Percentiles rank a stretch among this genome's conserved stretches.
These are phyloP conservation scores for Pimpla rufipes DNA, from an alignment of 2,888 invertebrate species.

Conservation along the genomic window DNA sequence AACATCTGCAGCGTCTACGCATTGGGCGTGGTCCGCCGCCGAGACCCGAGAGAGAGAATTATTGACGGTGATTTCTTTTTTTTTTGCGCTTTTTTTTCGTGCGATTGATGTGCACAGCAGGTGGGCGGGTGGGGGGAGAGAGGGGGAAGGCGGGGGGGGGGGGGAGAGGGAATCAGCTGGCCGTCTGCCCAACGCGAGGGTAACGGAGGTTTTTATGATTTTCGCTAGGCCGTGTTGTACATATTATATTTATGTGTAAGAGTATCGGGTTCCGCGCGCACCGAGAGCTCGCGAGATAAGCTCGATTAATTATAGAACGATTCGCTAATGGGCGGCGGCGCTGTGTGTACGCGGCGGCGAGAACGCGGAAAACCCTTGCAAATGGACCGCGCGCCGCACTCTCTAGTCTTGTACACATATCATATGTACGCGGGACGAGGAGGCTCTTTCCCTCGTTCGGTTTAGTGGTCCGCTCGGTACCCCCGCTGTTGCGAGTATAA, in stretches of 20 bases:
- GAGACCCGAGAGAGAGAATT: conserved; percentile 41
- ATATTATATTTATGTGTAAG: conserved; percentile 58
- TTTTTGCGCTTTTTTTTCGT: background rate
- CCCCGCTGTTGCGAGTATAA: conserved; percentile 2
- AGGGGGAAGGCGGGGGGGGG: background rate
- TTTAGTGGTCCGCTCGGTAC: conserved; percentile 33
- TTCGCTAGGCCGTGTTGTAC: conserved; percentile 24
- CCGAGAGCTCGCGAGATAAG: conserved; percentile 46
- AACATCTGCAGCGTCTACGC: conserved; percentile 61
- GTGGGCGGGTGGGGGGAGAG: background rate
- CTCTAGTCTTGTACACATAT: conserved; percentile 40
- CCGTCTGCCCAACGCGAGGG: conserved; percentile 16
- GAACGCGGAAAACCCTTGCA: conserved; percentile 41
- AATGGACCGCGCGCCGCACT: conserved; percentile 51
- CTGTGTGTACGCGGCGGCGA: conserved; percentile 15
- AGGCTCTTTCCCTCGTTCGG: conserved; percentile 55
- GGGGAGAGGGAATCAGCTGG: conserved; percentile 15
- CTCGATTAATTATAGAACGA: conserved; percentile 67
- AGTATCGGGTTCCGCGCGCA: conserved; percentile 44
- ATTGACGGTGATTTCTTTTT: conserved; percentile 45
- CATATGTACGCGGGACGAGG: conserved; percentile 50
- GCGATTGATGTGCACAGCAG: background rate
- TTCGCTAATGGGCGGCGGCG: conserved; percentile 63
- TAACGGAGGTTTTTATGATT: conserved; percentile 30
- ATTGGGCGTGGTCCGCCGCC: conserved; percentile 51